These are phyloP conservation scores for Phortica magna DNA, from an alignment of 2,888 invertebrate genomes.

Conservation along the genomic window DNA sequence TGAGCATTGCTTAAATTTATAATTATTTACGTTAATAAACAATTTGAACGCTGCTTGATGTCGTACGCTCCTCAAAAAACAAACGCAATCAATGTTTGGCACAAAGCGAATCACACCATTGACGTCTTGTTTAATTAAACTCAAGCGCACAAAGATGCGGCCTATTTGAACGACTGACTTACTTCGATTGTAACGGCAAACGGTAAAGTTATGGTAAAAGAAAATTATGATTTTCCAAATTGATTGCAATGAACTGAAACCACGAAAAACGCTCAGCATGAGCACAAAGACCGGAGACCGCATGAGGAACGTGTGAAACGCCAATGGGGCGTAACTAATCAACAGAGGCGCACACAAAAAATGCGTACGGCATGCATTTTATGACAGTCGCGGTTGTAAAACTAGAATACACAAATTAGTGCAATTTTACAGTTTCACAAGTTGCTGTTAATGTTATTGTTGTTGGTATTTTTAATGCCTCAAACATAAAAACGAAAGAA, in stretches of 20 bases:
- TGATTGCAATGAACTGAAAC: slow-evolving; percentile 2
- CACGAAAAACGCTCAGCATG: background rate
- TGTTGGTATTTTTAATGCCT: no score
- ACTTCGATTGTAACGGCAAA: background rate
- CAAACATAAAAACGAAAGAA: no score
- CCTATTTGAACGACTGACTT: slow-evolving; percentile 2
- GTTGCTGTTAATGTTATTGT: no score
- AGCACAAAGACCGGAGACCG: background rate
- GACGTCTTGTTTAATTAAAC: slow-evolving; percentile 25
- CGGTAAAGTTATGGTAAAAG: slow-evolving; percentile 12
- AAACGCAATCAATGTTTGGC: slow-evolving; percentile 25
- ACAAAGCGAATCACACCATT: background rate
- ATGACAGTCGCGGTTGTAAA: no score
- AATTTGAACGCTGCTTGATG: slow-evolving; percentile 19
- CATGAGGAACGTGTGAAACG: slow-evolving; percentile 10
- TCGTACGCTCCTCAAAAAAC: background rate
- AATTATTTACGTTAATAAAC: slow-evolving; percentile 17
- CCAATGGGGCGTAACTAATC: slow-evolving; percentile 23
- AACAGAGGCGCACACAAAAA: background rate
- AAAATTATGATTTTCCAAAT: slow-evolving; percentile 1
- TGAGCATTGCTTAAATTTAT: background rate
- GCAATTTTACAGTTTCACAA: no score
- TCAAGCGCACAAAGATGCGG: slow-evolving; percentile 14
- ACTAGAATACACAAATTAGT: no score
- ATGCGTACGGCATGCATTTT: no score